These are phyloP conservation scores for Margaritifera margaritifera DNA, from an alignment of 2,888 invertebrate species.

Conservation along the genomic window DNA sequence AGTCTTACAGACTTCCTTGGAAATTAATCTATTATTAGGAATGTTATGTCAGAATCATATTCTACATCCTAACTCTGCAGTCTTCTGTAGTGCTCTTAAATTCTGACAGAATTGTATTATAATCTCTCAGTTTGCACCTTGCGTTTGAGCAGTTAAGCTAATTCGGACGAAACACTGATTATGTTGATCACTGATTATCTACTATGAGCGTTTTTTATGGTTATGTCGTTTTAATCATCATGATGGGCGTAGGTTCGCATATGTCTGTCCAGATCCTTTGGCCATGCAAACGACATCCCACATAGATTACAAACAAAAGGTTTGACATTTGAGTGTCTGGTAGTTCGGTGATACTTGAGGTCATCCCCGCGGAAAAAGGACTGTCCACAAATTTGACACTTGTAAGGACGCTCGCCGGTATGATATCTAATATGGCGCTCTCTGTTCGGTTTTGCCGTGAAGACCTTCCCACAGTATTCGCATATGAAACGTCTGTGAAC, in stretches of 20 bases:
- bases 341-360: conserved; percentile 64
- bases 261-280: conserved; percentile 58
- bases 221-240: neutral
- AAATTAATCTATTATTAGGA: too few species aligned
- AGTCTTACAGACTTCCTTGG: too few species aligned
- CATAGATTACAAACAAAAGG: conserved; percentile 52
- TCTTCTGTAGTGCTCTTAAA: too few species aligned
- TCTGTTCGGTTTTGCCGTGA: conserved; percentile 69
- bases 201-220: too few species aligned
- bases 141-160: too few species aligned
- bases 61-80: too few species aligned
- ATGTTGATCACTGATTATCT: too few species aligned
- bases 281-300: conserved; percentile 49
- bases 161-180: too few species aligned
- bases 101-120: too few species aligned
- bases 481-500: conserved; percentile 67
- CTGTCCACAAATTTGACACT: conserved; percentile 57
- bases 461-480: conserved; percentile 68
- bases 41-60: too few species aligned
- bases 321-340: conserved; percentile 54
- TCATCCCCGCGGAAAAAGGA: conserved; percentile 64
- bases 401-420: conserved; percentile 68
- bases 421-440: conserved; percentile 70
- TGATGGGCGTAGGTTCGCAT: conserved; percentile 33
- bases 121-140: too few species aligned